Evolutionary conservation across 1,140 invertebrate genomes (phyloP).

Genomic region (Atta cephalotes): DNA sequence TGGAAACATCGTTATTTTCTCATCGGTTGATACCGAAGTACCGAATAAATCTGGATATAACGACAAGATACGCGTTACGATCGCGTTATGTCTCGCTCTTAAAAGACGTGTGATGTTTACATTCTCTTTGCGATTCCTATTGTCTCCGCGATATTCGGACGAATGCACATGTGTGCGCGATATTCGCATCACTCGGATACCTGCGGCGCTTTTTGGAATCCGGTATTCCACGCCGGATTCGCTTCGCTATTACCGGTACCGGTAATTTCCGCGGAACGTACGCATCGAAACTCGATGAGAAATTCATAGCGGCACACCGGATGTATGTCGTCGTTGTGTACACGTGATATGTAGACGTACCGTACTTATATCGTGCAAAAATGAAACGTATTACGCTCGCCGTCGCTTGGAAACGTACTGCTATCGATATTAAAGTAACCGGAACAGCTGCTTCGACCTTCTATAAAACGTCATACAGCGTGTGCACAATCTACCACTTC

Average conservation of each 20-base stretch:
- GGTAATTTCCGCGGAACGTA: conserved; percentile 33
- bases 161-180: conserved; percentile 6
- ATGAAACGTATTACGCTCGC: neutral
- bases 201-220: conserved; percentile 24
- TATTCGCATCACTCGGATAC: conserved; percentile 38
- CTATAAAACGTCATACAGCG: conserved; percentile 1
- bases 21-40: neutral
- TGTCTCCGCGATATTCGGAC: conserved; percentile 7
- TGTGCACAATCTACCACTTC: neutral
- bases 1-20: neutral
- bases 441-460: conserved; percentile 27
- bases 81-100: conserved; percentile 2
- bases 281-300: conserved; percentile 20
- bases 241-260: conserved; percentile 5
- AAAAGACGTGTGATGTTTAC: conserved; percentile 33
- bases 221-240: conserved; percentile 25
- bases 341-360: neutral
- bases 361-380: conserved; percentile 26
- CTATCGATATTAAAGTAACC: conserved; percentile 49
- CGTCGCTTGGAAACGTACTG: neutral
- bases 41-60: neutral
- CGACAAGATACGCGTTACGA: neutral
- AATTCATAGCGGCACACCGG: conserved; percentile 16
- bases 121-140: conserved; percentile 45
- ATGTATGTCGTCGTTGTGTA: neutral